phyloP scores from a whole-genome alignment of 2,888 invertebrate species.

The Rhamnusium bicolor region DNA sequence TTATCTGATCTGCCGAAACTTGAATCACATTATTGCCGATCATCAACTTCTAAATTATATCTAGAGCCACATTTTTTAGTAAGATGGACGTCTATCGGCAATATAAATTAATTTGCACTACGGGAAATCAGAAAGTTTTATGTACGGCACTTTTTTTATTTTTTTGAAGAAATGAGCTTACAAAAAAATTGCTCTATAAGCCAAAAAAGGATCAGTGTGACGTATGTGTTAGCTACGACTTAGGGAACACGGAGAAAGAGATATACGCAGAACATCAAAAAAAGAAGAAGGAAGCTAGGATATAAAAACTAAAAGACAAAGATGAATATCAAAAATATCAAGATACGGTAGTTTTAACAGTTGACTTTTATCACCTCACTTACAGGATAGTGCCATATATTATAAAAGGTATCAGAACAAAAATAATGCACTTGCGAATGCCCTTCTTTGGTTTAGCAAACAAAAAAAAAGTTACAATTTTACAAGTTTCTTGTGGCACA shows the following conservation, averaged over 20 bases:
- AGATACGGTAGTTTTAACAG: constrained; percentile 10
- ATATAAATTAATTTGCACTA: neutral
- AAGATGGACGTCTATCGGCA: constrained; percentile 4
- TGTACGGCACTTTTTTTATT: constrained; percentile 3
- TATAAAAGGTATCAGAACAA: too few relatives aligned
- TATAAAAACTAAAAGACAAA: neutral
- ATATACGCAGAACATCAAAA: neutral
- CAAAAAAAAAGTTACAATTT: too few relatives aligned
- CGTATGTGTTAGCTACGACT: neutral
- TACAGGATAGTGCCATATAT: neutral
- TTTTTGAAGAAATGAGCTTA: neutral
- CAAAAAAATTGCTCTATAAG: constrained; percentile 5
- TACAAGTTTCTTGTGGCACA: too few relatives aligned
- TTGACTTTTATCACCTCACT: neutral
- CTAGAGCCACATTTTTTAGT: constrained; percentile 4
- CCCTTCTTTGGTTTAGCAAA: too few relatives aligned
- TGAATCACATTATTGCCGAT: neutral
- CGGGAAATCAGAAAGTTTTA: neutral
- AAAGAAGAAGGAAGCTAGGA: constrained; percentile 1
- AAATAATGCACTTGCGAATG: too few relatives aligned
- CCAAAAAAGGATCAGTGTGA: constrained; percentile 3
- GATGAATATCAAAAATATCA: neutral
- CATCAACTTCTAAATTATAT: constrained; percentile 3
- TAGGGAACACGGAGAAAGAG: neutral
- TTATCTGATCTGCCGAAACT: neutral